Evolutionary conservation across 30 jellyfish, hydroid and myxozoan species (phyloP), one percentile per base, ranked within the genome.

Genomic region (Aurelia coerulea): DNA sequence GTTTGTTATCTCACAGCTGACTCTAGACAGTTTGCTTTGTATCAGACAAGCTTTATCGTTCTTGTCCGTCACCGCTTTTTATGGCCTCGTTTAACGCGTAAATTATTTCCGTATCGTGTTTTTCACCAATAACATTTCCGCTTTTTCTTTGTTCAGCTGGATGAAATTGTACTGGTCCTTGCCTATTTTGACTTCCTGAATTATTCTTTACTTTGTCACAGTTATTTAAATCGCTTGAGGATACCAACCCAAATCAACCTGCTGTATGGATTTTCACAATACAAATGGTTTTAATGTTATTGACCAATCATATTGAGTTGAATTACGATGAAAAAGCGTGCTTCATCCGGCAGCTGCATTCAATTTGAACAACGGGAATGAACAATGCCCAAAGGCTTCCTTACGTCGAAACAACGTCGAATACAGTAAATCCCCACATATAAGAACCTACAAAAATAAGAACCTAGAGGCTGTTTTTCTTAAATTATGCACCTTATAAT

Each of bases 171-270:
- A 35, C 63, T 33, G 18, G 39, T 41, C 19, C 58, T 19, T 58
- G 50, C 19, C 56, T 46, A 4, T 23, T 70, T 59, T 77, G 87
- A 77, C 87, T 77, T 77, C 87, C 87, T 77, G 87, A 77, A 77
- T 29, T 33, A 37, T 77, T 60, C 46, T 34, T 33, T 77, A 46
- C 56, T 46, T 9, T 46, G 63, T 33, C 46, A 11, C 33, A 42
- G 83, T 73, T 68, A 41, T 32, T 8, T 46, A 46, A 46, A 46
- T 46, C 8, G 56, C 14, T 46, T 14, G 31, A 77, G 78, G 39
- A 46, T 63, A 17, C n/a, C 3, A 18, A 46, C 16, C 67, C 65
- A 77, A 59, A 77, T 62, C 87, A 31, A 77, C 87, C 87, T 77
- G 87, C 87, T 52, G 14, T 62, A 46, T 46, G 13, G 56, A 46